These are phyloP conservation scores for Drosophila demipolita DNA, from an alignment of 2,888 invertebrate genomes.

Conservation along the genomic window DNA sequence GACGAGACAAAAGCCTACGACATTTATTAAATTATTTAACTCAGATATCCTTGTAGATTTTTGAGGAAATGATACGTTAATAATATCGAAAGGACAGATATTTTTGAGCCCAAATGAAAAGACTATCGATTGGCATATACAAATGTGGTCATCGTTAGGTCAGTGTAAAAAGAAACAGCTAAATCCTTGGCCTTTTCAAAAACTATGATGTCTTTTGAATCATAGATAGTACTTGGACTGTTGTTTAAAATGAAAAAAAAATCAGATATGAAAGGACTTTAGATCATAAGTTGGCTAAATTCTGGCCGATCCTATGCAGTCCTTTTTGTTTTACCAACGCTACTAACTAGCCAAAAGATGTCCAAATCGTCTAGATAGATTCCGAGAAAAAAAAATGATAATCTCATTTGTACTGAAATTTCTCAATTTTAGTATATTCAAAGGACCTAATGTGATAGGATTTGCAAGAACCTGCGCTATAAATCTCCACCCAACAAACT, in stretches of 20 bases:
- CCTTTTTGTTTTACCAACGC: background rate
- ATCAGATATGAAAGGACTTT: background rate
- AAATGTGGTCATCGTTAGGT: too few species aligned
- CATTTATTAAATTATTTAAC: background rate
- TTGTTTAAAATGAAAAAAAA: background rate
- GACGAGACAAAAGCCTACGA: fast-evolving
- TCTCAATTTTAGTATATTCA: background rate
- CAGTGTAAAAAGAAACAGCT: too few species aligned
- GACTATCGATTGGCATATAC: background rate
- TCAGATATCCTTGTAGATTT: background rate
- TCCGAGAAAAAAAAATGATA: background rate
- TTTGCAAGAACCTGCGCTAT: background rate
- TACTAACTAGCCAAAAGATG: background rate
- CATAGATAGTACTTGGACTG: background rate
- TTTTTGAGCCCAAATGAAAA: background rate
- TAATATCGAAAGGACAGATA: background rate
- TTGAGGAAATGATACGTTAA: background rate
- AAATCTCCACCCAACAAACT: background rate
- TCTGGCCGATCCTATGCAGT: background rate
- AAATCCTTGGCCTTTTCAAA: too few species aligned
- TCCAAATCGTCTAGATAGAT: background rate
- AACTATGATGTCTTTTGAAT: too few species aligned
- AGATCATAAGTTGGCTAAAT: background rate
- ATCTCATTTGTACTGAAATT: background rate
- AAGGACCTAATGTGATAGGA: background rate